Base-by-base conservation (phyloP, 2,888 invertebrate species). In the Hydraecia micacea region DNA sequence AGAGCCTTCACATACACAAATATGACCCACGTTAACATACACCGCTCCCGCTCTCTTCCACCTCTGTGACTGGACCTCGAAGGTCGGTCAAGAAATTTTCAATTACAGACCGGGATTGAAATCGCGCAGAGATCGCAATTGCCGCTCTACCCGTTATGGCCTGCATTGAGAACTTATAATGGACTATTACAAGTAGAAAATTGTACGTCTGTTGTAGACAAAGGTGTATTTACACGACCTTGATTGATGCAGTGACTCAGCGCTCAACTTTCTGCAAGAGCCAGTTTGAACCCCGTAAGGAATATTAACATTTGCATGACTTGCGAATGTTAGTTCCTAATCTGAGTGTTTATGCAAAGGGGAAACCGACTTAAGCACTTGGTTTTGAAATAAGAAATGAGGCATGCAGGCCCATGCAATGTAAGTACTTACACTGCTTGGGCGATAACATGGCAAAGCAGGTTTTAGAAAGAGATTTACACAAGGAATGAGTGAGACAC, bases 41-140 rank as follows among this genome's bases (percentile, higher is more conserved):
- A 39, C 39, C 42, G 25, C 58, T 71, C 25, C 52, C 46, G 58
- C 70, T 73, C 25, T 60, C 13, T 52, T 25, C 63, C 36, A 18
- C n/a, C 52, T 55, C 25, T 68, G 15, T 73, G 65, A 36, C 52
- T n/a, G 11, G 25, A 71, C 36, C 46, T 39, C 77, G 63, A 74
- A 82, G 83, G 77, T 74, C 67, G 60, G 78, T 82, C 83, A 73
- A 83, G 82, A 86, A 82, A 86, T 86, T 60, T 82, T 86, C 83
- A 84, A 84, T 84, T 77, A 82, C 58, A 77, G 62, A 72, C 46
- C 83, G 82, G 71, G 83, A 82, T 86, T 86, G 86, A 74, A 82
- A 86, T 86, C 67, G 82, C 81, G 58, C 39, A 60, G 66, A 77
- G 63, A 66, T 77, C 73, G 78, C 83, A 77, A 86, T 82, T 81